A percentile compares a stretch with the other conserved stretches of the same genome.
Conservation (phyloP, 2,797 vertebrate genomes). For the Rhinophrynus dorsalis region DNA sequence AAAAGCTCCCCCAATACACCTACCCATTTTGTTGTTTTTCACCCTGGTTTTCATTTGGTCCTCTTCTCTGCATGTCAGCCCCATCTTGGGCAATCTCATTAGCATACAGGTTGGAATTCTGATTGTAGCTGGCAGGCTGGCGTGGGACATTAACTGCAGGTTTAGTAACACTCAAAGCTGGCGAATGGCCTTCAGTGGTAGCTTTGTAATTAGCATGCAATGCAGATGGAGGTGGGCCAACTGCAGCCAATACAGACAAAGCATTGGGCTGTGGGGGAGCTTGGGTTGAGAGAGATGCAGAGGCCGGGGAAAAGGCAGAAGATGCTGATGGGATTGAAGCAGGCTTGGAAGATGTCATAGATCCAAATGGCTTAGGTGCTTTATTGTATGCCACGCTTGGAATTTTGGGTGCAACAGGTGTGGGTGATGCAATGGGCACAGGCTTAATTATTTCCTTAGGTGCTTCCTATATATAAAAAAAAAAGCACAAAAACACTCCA, state of each 20-base stretch:
- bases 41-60: conserved; percentile 81
- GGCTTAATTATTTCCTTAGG: conserved; percentile 93
- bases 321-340: conserved; percentile 93
- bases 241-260: conserved; percentile 59
- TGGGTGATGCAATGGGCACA: conserved; percentile 84
- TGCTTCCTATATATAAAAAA: conserved; percentile 78
- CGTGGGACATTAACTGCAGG: conserved; percentile 79
- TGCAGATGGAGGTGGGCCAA: conserved; percentile 65
- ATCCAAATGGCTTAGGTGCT: conserved; percentile 90
- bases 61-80: conserved; percentile 85
- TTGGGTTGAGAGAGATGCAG: conserved; percentile 67
- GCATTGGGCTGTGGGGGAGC: conserved; percentile 55
- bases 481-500: conserved; percentile 58
- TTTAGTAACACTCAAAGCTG: conserved; percentile 71
- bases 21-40: conserved; percentile 91
- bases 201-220: conserved; percentile 68
- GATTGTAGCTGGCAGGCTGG: conserved; percentile 82
- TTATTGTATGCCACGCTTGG: conserved; percentile 86
- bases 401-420: conserved; percentile 73
- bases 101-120: conserved; percentile 79
- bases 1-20: conserved; percentile 63
- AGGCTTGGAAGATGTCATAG: conserved; percentile 74
- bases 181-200: conserved; percentile 70
- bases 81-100: conserved; percentile 78
- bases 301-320: conserved; percentile 91